Base-by-base conservation (phyloP, 2,888 invertebrate species). In the Sialis fuliginosa region DNA sequence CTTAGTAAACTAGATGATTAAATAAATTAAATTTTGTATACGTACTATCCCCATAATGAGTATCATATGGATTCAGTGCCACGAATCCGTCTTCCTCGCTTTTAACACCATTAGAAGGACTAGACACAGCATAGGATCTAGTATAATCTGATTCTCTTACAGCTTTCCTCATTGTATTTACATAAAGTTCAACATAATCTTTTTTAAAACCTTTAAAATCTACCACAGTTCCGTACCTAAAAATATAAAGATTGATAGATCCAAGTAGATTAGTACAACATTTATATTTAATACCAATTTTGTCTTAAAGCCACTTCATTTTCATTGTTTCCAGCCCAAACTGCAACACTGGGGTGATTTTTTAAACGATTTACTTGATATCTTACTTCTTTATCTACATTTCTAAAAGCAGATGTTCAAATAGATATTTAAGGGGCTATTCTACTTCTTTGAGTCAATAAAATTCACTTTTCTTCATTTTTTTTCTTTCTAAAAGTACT, bases 281-380 rank as follows among this genome's bases (percentile, higher is more conserved):
- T 22, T 6, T 7, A 37, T 37, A 10, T n/a, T 37, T 7, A 37
- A 57, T 69, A 77, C 95, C 93, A 95, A 60, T 87, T 78, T 39
- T 78, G 78, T 42, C 79, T 71, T 6, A 95, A 61, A 0, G 91
- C 95, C 5, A 78, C 84, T 68, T 97, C 97, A 60, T 96, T 96
- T 66, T 97, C 97, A 61, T 97, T 97, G 63, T 96, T 97, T 5
- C 83, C 92, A n/a, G 92, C 87, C 81, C 90, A 95, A 0, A 95
- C 57, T 0, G 85, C 80, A 37, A 97, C 75, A 44, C 87, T 88
- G 0, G 96, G 75, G 63, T 96, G 95, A 58, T 82, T 74, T 52
- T 86, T 84, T 7, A 98, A 68, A 44, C 90, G 74, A 48, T 77
- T 70, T 1, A 89, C 79, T 66, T 89, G 90, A 59, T 91, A 83